Base-by-base conservation (phyloP, 2,797 vertebrate genomes). In the Oryzias dopingdopingensis region DNA sequence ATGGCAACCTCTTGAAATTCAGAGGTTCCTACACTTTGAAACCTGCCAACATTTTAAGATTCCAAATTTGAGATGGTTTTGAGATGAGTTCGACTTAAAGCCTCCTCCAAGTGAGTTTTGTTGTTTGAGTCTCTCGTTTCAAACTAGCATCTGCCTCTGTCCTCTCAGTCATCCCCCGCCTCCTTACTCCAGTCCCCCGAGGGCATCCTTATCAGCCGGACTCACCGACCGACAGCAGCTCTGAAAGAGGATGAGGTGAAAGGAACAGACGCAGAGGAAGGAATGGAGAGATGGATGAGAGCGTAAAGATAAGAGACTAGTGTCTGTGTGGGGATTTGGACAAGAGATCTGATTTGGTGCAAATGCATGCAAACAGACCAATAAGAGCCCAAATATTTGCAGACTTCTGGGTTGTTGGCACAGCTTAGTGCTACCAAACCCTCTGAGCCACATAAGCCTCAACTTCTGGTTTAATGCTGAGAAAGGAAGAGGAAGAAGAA, bases 161-260 rank as follows among this genome's bases (percentile, higher is more conserved):
- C 6, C 40, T 18, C 22, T 51, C 17, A 17, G 48, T 54, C n/a
- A 4, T 49, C 49, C 42, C 32, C 56, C 42, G 22, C 42, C 68
- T 76, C 65, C 79, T 79, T 76, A 70, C 66, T 3, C 29, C 50
- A 5, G 16, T 52, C 62, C 72, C 73, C 75, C 26, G 43, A 59
- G 58, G 65, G 66, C 46, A 45, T 69, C 42, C 41, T 73, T 62
- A 76, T 87, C 79, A 40, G 53, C 57, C 1, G 15, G 40, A 45
- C 62, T 59, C 49, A 67, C 72, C 60, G 57, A 26, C 0, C 60
- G 55, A 32, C 0, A 7, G 47, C 62, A 15, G 52, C 41, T 18
- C 24, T 53, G 43, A 42, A 53, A 58, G 41, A 55, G 23, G 24
- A 40, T 49, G 22, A 20, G 26, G 37, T 26, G 42, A 60, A 14